Conservation (phyloP, 2,888 invertebrate species). For the Notodonta ziczac region DNA sequence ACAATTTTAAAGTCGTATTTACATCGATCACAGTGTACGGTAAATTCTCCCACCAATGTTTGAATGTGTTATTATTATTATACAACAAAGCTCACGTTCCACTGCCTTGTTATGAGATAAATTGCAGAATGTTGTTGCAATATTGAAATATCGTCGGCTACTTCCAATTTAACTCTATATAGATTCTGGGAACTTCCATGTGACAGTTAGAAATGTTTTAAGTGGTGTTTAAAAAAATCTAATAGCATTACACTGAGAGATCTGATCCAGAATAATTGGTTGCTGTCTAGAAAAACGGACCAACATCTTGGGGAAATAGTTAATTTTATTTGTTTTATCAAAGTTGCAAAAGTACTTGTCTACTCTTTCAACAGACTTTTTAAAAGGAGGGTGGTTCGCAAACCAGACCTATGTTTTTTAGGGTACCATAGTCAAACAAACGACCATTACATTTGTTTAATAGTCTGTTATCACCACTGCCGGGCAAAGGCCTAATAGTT, state of each 20-base stretch:
- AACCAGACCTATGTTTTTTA: too few relatives aligned
- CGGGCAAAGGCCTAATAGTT: not conserved
- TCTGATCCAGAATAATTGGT: not conserved
- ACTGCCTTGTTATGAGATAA: slow-evolving; percentile 55
- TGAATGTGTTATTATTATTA: slow-evolving; percentile 40
- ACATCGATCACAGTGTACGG: slow-evolving; percentile 12
- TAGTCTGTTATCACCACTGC: too few relatives aligned
- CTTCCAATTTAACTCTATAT: slow-evolving; percentile 13
- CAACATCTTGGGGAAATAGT: too few relatives aligned
- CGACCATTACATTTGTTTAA: too few relatives aligned
- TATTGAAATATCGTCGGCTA: slow-evolving; percentile 36
- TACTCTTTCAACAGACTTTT: too few relatives aligned
- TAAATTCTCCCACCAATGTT: slow-evolving; percentile 34
- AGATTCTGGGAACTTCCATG: slow-evolving; percentile 1
- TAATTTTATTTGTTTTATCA: too few relatives aligned
- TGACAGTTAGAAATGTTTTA: not conserved
- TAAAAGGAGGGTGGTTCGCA: too few relatives aligned
- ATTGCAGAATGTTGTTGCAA: slow-evolving; percentile 41
- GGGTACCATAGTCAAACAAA: too few relatives aligned
- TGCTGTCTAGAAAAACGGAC: not conserved
- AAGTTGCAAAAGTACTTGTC: too few relatives aligned
- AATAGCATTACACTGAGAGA: not conserved
- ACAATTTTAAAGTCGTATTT: slow-evolving; percentile 8
- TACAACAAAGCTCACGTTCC: slow-evolving; percentile 40
- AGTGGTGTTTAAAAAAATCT: not conserved